A percentile compares a stretch with the other conserved stretches of the same genome.
These are phyloP conservation scores for Alfaro cultratus DNA, from an alignment of 2,797 vertebrate species.

Conservation along the genomic window DNA sequence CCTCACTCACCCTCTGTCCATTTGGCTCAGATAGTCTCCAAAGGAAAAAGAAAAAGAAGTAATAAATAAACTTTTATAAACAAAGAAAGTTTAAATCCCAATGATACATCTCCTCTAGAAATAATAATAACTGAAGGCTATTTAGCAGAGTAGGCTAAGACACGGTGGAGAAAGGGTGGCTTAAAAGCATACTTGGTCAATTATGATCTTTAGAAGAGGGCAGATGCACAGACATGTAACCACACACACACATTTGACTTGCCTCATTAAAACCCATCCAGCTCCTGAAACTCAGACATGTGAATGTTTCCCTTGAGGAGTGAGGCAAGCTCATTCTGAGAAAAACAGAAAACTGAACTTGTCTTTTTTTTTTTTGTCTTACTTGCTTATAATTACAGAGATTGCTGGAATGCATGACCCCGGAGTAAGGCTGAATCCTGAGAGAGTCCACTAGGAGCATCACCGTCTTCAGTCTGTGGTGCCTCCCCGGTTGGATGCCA, in stretches of 20 bases:
- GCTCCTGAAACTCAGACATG: conserved; percentile 81
- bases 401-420: conserved; percentile 83
- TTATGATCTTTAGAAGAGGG: conserved; percentile 80
- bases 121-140: conserved; percentile 83
- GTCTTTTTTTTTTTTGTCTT: conserved; percentile 74
- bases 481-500: conserved; percentile 78
- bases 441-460: conserved; percentile 78
- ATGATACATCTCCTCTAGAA: conserved; percentile 72
- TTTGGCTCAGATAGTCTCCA: conserved; percentile 51
- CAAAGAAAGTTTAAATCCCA: conserved; percentile 75
- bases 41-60: conserved; percentile 20
- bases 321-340: conserved; percentile 79
- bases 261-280: conserved; percentile 85
- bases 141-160: conserved; percentile 71
- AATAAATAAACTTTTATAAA: conserved; percentile 65
- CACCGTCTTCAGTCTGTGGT: conserved; percentile 72
- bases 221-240: conserved; percentile 69
- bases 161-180: conserved; percentile 70
- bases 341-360: conserved; percentile 78
- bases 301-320: conserved; percentile 80
- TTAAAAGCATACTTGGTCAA: conserved; percentile 78
- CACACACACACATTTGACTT: conserved; percentile 73
- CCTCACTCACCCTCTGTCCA: conserved; percentile 54
- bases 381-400: conserved; percentile 83
- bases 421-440: conserved; percentile 82